Conservation (phyloP, 2,797 vertebrate genomes). For the Pangasius macronema region DNA sequence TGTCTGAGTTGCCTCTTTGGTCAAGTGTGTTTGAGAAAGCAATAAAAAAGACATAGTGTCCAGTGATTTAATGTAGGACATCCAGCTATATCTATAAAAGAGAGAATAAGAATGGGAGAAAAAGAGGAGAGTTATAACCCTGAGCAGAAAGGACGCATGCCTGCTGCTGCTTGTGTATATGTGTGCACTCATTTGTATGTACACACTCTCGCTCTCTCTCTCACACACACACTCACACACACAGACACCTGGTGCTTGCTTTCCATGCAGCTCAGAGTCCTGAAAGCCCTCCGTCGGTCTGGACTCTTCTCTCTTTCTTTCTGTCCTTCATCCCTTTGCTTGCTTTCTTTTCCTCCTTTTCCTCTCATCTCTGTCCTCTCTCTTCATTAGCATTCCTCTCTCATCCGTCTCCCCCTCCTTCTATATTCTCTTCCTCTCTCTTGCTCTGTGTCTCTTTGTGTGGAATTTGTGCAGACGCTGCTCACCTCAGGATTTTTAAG, state of each 20-base stretch:
- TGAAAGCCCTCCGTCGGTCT: slow-evolving; percentile 68
- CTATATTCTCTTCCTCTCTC: slow-evolving; percentile 10
- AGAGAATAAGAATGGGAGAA: not conserved
- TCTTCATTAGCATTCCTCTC: slow-evolving; percentile 27
- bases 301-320: slow-evolving; percentile 48
- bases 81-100: not conserved
- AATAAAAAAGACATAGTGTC: slow-evolving; percentile 7
- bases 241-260: slow-evolving; percentile 72
- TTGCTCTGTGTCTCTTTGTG: slow-evolving; percentile 38
- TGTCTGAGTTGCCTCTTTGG: not conserved
- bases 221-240: not conserved
- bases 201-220: slow-evolving; percentile 44
- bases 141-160: not conserved
- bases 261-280: slow-evolving; percentile 65
- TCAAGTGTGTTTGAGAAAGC: not conserved
- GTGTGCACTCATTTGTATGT: slow-evolving; percentile 65
- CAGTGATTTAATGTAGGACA: not conserved
- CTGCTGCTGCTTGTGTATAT: slow-evolving; percentile 22
- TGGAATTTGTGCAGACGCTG: slow-evolving; percentile 32
- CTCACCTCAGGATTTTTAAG: slow-evolving; percentile 21
- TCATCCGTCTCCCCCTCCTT: slow-evolving; percentile 5
- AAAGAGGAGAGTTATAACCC: not conserved
- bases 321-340: slow-evolving; percentile 37
- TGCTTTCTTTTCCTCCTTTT: slow-evolving; percentile 4
- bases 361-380: slow-evolving; percentile 13